Base-by-base conservation (phyloP, 2,888 invertebrate species). In the Protodeltote pygarga region DNA sequence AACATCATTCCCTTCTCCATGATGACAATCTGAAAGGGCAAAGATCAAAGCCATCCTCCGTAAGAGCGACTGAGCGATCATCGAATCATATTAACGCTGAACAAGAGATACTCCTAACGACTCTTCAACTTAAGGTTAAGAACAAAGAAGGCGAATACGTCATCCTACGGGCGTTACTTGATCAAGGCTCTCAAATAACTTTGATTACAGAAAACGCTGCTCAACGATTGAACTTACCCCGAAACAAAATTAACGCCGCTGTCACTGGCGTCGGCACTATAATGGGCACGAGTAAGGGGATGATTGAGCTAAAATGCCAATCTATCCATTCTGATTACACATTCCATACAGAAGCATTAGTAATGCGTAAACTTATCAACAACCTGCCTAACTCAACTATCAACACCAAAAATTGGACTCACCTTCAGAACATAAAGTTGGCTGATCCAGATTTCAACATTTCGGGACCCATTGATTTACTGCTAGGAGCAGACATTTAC, bases 1-100 rank as follows among this genome's bases (percentile, higher is more conserved):
- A 21, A 10, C 48, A 41, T 25, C 48, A 48, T 13, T 32, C 41
- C 2, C 24, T 48, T 3, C 32, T 48, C n/a, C 48, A 48, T 21
- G 6, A 37, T 10, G n/a, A 17, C 6, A 19, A 6, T n/a, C n/a
- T n/a, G n/a, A n/a, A n/a, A n/a, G n/a, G n/a, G n/a, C n/a, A n/a
- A n/a, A n/a, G n/a, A n/a, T n/a, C n/a, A n/a, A n/a, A n/a, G n/a
- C n/a, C n/a, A n/a, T n/a, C n/a, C n/a, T 10, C 5, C 8, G 21
- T 15, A 20, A 28, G 10, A 2, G 15, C 17, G 9, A 14, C 24
- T 32, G 14, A 32, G 14, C 32, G 16, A 19, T 14, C 32, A 1
- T 4, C 19, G 2, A 34, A 9, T n/a, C n/a, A n/a, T n/a, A n/a
- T n/a, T n/a, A n/a, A n/a, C n/a, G n/a, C n/a, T n/a, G n/a, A n/a